Evolutionary conservation across 2,113 vertebrate species (phyloP), one percentile per base, ranked within the genome.

Genomic region (Centropus bengalensis): DNA sequence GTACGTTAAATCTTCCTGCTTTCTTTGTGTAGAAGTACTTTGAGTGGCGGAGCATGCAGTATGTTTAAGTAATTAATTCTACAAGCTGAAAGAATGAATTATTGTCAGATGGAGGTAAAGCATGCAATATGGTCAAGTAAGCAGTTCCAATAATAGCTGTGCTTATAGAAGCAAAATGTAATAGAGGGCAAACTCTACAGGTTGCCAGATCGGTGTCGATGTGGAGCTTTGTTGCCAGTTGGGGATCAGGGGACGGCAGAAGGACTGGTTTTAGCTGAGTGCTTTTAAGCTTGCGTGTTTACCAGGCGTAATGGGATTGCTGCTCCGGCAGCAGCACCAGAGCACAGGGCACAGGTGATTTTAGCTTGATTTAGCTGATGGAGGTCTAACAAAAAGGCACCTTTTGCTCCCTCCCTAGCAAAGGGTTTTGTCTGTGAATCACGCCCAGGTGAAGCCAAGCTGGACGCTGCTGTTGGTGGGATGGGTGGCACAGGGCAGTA

Each of bases 161-260:
- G 91, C 91, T 93, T 94, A 87, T 62, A 52, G 93, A 86, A 94
- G 91, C 84, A 93, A 74, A 96, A 90, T 73, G 68, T 70, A 87
- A 88, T 42, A 71, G 92, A 85, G 87, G 80, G 52, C 89, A 90
- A 77, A 88, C 80, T 74, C 92, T 90, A 82, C 87, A 85, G 77
- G 88, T 95, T 96, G 89, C 93, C 95, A 89, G 87, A 86, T 19
- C 14, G 52, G 75, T 87, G 95, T 87, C 32, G 6, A 2, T 26
- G 76, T 83, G 73, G 92, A 86, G 83, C 81, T 94, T 59, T 91
- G 83, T 81, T 96, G 89, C 91, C 83, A 87, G 92, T 88, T 76
- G 75, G 88, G 88, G 96, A 33, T 79, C 58, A 68, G 68, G 60
- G 93, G 49, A 93, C 84, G 84, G 91, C 91, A 95, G 84, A 94